Percentiles rank a stretch among this genome's conserved stretches.
Conservation (phyloP, 2,888 invertebrate genomes). For the Nomada ruficornis region DNA sequence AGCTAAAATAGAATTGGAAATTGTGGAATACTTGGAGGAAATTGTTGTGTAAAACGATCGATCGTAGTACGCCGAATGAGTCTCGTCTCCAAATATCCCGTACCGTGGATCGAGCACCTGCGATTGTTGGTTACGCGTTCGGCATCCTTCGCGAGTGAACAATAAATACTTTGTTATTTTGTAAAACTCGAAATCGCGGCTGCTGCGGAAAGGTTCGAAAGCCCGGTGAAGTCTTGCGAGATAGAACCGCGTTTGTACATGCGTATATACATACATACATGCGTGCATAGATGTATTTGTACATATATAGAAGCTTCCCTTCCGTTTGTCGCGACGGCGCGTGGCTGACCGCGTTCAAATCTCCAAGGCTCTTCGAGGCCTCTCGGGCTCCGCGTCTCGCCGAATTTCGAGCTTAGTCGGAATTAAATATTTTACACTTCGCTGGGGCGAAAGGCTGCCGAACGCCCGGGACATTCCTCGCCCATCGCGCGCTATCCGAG, state of each 20-base stretch:
- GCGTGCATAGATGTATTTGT: too few relatives aligned
- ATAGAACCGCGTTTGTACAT: too few relatives aligned
- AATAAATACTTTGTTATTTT: slow-evolving; percentile 80
- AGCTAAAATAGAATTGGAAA: background rate
- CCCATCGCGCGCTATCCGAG: slow-evolving; percentile 45
- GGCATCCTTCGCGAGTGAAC: slow-evolving; percentile 76
- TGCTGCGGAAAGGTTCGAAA: background rate
- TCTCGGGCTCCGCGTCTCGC: slow-evolving; percentile 8
- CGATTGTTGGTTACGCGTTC: slow-evolving; percentile 71
- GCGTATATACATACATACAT: too few relatives aligned
- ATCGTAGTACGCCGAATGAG: background rate
- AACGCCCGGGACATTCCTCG: slow-evolving; percentile 72
- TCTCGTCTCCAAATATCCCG: slow-evolving; percentile 23
- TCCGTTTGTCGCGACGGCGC: too few relatives aligned
- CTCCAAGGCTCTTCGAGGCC: background rate
- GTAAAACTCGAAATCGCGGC: slow-evolving; percentile 78
- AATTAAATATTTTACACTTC: slow-evolving; percentile 76
- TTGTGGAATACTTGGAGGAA: background rate
- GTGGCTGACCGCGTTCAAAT: too few relatives aligned
- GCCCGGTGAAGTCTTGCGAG: too few relatives aligned
- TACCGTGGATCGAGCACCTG: slow-evolving; percentile 40
- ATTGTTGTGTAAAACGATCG: slow-evolving; percentile 14
- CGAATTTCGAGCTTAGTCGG: slow-evolving; percentile 81
- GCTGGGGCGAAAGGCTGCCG: slow-evolving; percentile 73
- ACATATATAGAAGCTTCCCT: too few relatives aligned